Evolutionary conservation across 92 coral and sea anemone genomes (phyloP).

Genomic region (Phymanthus crucifer): DNA sequence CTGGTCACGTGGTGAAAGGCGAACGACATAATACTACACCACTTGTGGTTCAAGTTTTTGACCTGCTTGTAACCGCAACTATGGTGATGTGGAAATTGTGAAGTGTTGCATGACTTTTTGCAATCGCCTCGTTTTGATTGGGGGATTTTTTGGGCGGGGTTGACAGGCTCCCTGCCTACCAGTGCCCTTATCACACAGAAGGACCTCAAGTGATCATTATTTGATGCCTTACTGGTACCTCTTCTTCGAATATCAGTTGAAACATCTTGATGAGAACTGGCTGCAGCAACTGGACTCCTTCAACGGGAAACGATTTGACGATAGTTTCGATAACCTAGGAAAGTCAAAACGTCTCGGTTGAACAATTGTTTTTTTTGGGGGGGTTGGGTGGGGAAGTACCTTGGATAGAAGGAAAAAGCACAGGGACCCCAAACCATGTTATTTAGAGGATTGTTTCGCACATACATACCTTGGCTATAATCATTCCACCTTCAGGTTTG

Average conservation of each 20-base stretch:
- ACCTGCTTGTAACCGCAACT: too few relatives aligned
- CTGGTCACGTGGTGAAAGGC: too few relatives aligned
- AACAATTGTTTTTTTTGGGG: background rate
- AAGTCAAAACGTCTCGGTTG: background rate
- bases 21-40: too few relatives aligned
- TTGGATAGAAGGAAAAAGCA: background rate
- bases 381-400: background rate
- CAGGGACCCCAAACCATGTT: too few relatives aligned
- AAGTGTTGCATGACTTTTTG: too few relatives aligned
- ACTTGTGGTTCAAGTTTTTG: too few relatives aligned
- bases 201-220: too few relatives aligned
- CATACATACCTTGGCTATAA: constrained; percentile 67
- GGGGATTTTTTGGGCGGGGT: too few relatives aligned
- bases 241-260: constrained; percentile 52
- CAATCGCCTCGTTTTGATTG: too few relatives aligned
- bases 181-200: too few relatives aligned
- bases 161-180: too few relatives aligned
- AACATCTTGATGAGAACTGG: constrained; percentile 71
- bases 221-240: constrained; percentile 36
- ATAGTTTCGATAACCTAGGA: constrained; percentile 71
- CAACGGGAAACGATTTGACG: constrained; percentile 62
- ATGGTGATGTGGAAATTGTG: too few relatives aligned
- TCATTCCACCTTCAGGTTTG: constrained; percentile 88
- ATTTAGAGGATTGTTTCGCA: background rate
- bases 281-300: constrained; percentile 62